Percentiles rank a stretch among this genome's conserved stretches.
These are phyloP conservation scores for Pollachius pollachius DNA, from an alignment of 2,113 vertebrate genomes.

Conservation along the genomic window DNA sequence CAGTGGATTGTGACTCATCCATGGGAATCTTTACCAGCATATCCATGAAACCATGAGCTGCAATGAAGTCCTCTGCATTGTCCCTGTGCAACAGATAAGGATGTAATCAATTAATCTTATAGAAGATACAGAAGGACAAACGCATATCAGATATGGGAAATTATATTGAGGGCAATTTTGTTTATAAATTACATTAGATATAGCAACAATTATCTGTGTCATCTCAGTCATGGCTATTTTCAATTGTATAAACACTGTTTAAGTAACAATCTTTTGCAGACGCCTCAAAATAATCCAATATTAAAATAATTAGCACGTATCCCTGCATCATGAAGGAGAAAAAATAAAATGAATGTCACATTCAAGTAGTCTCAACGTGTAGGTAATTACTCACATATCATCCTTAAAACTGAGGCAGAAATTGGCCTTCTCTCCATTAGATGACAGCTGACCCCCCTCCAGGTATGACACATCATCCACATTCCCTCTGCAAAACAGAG, in stretches of 20 bases:
- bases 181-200: too few species aligned
- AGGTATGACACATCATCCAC: slow-evolving; percentile 81
- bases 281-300: not conserved
- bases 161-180: too few species aligned
- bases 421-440: slow-evolving; percentile 60
- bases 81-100: slow-evolving; percentile 60
- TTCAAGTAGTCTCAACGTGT: too few species aligned
- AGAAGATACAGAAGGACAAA: not conserved
- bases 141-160: too few species aligned
- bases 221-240: too few species aligned
- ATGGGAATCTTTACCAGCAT: slow-evolving; percentile 67
- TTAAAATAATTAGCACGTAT: not conserved
- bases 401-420: slow-evolving; percentile 80
- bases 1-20: slow-evolving; percentile 56
- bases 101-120: not conserved
- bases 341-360: too few species aligned
- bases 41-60: slow-evolving; percentile 65
- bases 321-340: too few species aligned
- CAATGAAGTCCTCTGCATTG: slow-evolving; percentile 65
- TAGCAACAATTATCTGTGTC: too few species aligned
- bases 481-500: slow-evolving; percentile 65
- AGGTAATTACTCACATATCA: slow-evolving; percentile 78
- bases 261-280: too few species aligned
- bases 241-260: too few species aligned
- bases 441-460: slow-evolving; percentile 63